phyloP scores from a whole-genome alignment of 2,797 vertebrate species.

The Sphaeramia orbicularis region DNA sequence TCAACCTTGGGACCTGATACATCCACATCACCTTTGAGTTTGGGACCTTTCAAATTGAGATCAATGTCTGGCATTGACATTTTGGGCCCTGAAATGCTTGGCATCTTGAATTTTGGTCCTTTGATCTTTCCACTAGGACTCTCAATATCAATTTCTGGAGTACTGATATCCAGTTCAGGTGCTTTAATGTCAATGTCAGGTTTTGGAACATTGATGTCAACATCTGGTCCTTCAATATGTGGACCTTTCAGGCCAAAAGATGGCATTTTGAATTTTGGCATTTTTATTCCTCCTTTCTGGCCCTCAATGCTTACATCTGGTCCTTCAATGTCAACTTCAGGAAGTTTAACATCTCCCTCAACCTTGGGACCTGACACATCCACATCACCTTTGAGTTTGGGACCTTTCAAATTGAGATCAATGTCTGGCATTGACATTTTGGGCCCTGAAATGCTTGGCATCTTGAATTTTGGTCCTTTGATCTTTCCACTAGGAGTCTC shows the following conservation, averaged over 20 bases:
- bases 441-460: slow-evolving; percentile 7
- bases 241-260: slow-evolving; percentile 19
- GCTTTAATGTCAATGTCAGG: slow-evolving; percentile 4
- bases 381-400: slow-evolving; percentile 29
- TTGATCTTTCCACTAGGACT: no score
- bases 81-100: slow-evolving; percentile 11
- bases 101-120: slow-evolving; percentile 38
- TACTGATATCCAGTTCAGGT: slow-evolving; percentile 12
- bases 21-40: slow-evolving; percentile 39
- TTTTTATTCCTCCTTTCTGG: slow-evolving; percentile 14
- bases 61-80: slow-evolving; percentile 35
- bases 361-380: slow-evolving; percentile 65
- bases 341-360: no score
- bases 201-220: slow-evolving; percentile 28
- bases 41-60: slow-evolving; percentile 33
- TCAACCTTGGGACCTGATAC: slow-evolving; percentile 34
- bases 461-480: slow-evolving; percentile 18
- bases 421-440: slow-evolving; percentile 32
- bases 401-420: slow-evolving; percentile 14
- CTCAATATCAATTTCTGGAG: slow-evolving; percentile 15
- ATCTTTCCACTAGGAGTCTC: not conserved
- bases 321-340: no score
- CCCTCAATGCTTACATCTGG: slow-evolving; percentile 25
- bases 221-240: slow-evolving; percentile 26
- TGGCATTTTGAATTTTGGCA: slow-evolving; percentile 55